Conservation (phyloP, 2,888 invertebrate genomes). For the Pseudococcus longispinus region DNA sequence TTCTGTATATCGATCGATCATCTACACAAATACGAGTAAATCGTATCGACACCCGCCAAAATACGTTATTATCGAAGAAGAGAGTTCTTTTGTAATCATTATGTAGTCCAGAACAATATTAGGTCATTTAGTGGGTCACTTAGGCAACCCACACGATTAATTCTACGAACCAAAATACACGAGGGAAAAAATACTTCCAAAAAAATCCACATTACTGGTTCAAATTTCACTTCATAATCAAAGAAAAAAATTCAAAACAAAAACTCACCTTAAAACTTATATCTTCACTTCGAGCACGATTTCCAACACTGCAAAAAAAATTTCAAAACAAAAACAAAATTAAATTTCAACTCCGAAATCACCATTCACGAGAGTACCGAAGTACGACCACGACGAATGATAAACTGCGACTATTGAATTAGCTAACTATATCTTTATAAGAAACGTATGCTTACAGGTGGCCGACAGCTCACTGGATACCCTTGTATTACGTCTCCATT, state of each 20-base stretch:
- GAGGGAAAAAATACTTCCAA: neutral
- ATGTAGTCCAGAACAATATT: neutral
- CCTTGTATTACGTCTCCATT: slow-evolving; percentile 21
- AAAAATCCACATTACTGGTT: no score
- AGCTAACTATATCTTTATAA: slow-evolving; percentile 47
- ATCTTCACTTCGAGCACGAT: neutral
- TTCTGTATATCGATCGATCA: neutral
- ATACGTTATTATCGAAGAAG: neutral
- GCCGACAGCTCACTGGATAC: slow-evolving; percentile 45
- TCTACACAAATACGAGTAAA: neutral
- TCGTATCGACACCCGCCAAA: neutral
- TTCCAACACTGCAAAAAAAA: neutral
- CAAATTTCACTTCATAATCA: neutral
- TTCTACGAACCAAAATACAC: no score
- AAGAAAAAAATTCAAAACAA: neutral
- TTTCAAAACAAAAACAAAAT: neutral
- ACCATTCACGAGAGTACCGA: neutral
- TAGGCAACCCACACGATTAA: no score
- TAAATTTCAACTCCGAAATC: neutral
- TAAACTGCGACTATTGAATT: slow-evolving; percentile 47
- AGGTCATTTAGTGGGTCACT: slow-evolving; percentile 2
- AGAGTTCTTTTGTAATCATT: slow-evolving; percentile 32
- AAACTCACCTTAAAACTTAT: neutral
- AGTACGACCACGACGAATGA: neutral
- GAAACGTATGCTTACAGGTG: slow-evolving; percentile 35